These are phyloP conservation scores for Noctua comes DNA, from an alignment of 2,888 invertebrate genomes.

Conservation along the genomic window DNA sequence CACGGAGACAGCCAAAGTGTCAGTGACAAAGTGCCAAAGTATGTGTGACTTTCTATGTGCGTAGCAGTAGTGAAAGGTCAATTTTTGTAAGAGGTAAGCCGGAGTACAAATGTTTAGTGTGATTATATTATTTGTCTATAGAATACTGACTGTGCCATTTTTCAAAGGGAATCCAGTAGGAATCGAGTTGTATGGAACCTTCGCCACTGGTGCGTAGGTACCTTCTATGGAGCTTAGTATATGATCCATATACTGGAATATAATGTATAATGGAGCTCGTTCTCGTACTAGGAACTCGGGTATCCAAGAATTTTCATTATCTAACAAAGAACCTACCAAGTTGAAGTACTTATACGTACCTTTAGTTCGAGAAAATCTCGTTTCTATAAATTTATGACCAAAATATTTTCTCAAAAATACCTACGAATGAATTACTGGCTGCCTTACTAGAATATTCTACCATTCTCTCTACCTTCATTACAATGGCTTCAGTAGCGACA, in stretches of 20 bases:
- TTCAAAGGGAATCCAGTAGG: no score
- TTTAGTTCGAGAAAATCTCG: background rate
- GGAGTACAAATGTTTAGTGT: no score
- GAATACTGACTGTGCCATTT: no score
- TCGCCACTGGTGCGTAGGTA: no score
- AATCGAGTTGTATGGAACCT: no score
- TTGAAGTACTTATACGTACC: background rate
- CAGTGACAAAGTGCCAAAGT: no score
- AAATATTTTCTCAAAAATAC: background rate
- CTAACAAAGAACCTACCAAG: background rate
- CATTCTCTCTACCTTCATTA: background rate
- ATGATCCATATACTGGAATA: background rate
- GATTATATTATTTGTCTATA: no score
- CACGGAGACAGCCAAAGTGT: background rate
- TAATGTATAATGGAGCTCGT: no score
- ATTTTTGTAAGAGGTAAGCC: no score
- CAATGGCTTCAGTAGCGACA: slow-evolving; percentile 6
- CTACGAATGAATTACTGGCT: background rate
- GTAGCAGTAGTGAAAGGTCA: no score
- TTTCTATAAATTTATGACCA: background rate
- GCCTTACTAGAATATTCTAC: background rate
- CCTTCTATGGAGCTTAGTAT: background rate
- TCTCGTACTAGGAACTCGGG: background rate
- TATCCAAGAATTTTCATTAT: background rate
- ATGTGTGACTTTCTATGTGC: background rate